Evolutionary conservation across 2,113 vertebrate genomes (phyloP), one percentile per base, ranked within the genome.

Genomic region (Dasyprocta punctata): DNA sequence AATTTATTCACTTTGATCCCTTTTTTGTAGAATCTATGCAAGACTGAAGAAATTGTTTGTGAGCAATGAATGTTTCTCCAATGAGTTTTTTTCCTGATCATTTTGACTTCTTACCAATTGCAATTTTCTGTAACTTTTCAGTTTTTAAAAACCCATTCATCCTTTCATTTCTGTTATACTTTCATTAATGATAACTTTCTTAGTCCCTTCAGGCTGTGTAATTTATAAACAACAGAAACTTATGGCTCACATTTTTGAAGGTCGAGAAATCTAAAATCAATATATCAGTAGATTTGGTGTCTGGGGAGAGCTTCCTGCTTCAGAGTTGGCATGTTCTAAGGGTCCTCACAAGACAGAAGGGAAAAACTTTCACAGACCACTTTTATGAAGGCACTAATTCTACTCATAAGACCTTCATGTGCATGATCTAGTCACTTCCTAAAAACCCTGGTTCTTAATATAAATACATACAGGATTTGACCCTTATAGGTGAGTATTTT

Each of bases 301-400:
- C 2, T 63, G n/a, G 26, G 26, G 30, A 61, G 2, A 8, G 0
- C 38, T 86, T 49, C 56, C 33, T 49, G 54, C 13, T 56, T 86
- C 3, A 44, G 17, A 67, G 58, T 54, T 44, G 1, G 6, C 20
- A 67, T 17, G 7, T 33, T 86, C 28, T 22, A 16, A 13, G 19
- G 30, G 13, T 13, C 16, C 11, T 92, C 56, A 75, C 5, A 63
- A 38, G 30, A 36, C 8, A 52, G 11, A 75, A 56, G 19, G 12
- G 4, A 60, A 4, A 73, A 28, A 81, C 0, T 77, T 33, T 0
- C 9, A 14, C 9, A 20, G 4, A 3, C 11, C 11, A 19, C 38
- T 8, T 47, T 84, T 49, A 65, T 56, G 28, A 58, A 10, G 7
- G 3, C 5, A 4, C 5, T n/a, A 44, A 28, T n/a, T 3, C 28